Evolutionary conservation across 1,140 invertebrate species (phyloP).

Genomic region (Leptonema lineaticorne): DNA sequence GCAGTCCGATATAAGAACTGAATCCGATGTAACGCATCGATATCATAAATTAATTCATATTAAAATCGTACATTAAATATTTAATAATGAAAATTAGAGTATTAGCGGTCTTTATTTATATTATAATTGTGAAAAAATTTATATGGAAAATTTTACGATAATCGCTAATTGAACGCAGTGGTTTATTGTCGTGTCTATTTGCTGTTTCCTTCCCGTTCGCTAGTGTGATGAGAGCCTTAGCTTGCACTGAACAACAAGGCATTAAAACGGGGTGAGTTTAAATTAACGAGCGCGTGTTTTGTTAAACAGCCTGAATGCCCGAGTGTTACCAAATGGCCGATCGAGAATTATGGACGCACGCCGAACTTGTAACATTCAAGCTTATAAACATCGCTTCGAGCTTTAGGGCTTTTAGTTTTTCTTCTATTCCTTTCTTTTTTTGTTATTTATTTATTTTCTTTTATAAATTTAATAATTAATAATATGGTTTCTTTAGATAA

Average conservation of each 20-base stretch:
- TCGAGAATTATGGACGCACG: slow-evolving; percentile 27
- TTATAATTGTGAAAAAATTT: not conserved
- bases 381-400: slow-evolving; percentile 11
- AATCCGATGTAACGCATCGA: no score
- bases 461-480: no score
- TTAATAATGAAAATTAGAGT: no score
- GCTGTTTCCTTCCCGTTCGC: not conserved
- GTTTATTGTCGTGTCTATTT: not conserved
- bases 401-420: not conserved
- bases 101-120: no score
- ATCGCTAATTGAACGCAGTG: not conserved
- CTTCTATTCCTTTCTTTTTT: not conserved
- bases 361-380: slow-evolving; percentile 25
- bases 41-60: no score
- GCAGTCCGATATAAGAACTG: no score
- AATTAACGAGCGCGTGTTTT: slow-evolving; percentile 34
- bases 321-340: slow-evolving; percentile 17
- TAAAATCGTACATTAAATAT: no score
- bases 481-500: no score
- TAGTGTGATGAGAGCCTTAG: slow-evolving; percentile 11
- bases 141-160: not conserved
- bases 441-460: no score
- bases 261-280: slow-evolving; percentile 26
- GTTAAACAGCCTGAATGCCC: slow-evolving; percentile 24
- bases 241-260: slow-evolving; percentile 23